phyloP scores from a whole-genome alignment of 2,888 invertebrate species.

The Notodonta ziczac region DNA sequence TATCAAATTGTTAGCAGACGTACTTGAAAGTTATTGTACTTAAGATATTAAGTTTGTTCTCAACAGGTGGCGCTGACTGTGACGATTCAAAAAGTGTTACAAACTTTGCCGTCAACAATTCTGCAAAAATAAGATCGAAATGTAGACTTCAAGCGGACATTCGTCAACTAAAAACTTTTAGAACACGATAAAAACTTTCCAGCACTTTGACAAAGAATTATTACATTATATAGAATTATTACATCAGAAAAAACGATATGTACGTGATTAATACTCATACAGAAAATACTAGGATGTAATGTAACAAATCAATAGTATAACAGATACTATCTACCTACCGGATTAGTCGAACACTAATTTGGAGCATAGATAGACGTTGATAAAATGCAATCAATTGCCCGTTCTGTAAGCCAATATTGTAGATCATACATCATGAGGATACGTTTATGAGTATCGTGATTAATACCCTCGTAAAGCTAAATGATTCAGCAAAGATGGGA shows the following conservation, averaged over 20 bases:
- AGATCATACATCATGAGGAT: constrained; percentile 10
- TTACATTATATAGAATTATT: no score
- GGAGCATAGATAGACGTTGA: constrained; percentile 11
- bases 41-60: neutral
- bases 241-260: no score
- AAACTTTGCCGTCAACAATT: neutral
- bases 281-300: no score
- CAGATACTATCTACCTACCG: constrained; percentile 6
- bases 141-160: no score
- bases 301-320: constrained; percentile 6
- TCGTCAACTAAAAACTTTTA: no score
- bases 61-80: constrained; percentile 6
- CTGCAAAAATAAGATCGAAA: neutral
- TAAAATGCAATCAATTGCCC: constrained; percentile 28
- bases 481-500: constrained; percentile 15
- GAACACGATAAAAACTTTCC: no score
- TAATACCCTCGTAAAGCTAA: constrained; percentile 10
- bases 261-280: no score
- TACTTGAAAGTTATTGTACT: neutral
- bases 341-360: neutral
- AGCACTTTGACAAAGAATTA: no score
- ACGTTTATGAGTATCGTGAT: constrained; percentile 17
- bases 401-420: constrained; percentile 14
- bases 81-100: neutral
- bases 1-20: neutral